Evolutionary conservation across 2,797 vertebrate species (phyloP), one percentile per base, ranked within the genome.

Genomic region (Cyclura pinguis): DNA sequence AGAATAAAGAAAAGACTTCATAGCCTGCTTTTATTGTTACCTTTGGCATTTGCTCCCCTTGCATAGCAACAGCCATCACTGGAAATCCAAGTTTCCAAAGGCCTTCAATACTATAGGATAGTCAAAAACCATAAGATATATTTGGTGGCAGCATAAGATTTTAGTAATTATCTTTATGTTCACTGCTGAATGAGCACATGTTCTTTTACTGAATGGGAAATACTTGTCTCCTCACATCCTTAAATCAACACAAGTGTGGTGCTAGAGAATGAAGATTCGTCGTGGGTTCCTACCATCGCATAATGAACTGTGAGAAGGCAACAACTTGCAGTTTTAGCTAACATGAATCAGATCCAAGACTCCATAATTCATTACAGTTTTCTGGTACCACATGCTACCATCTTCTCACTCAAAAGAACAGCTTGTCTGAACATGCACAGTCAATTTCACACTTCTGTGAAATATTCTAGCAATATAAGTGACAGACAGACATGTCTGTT

Each of bases 391-490:
- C 69, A 67, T 90, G 92, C 85, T 20, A 24, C 55, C 85, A 2
- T 9, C 55, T 38, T 7, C n/a, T 93, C 78, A 82, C 64, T 38
- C 76, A 87, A 91, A 92, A 81, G 88, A 73, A 90, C 47, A 87
- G 59, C 50, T 52, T 4, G 57, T 88, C 8, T 20, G 13, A 93
- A n/a, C 12, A 78, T 6, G 29, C 16, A 6, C 42, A 84, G 1
- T 2, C n/a, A 87, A 91, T 87, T 83, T 91, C 85, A 84, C 89
- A 91, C 85, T 87, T 91, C 72, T 69, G 73, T 47, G 47, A 87
- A 91, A 91, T 84, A 91, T 77, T 87, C 89, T 72, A 80, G 24
- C 47, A 64, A 91, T 47, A 76, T 81, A 76, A 87, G 55, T 91
- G 85, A 77, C 55, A 87, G 85, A 90, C 85, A 67, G 80, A 32